phyloP scores from a whole-genome alignment of 2,888 invertebrate species.

The Campopleginae sp. region DNA sequence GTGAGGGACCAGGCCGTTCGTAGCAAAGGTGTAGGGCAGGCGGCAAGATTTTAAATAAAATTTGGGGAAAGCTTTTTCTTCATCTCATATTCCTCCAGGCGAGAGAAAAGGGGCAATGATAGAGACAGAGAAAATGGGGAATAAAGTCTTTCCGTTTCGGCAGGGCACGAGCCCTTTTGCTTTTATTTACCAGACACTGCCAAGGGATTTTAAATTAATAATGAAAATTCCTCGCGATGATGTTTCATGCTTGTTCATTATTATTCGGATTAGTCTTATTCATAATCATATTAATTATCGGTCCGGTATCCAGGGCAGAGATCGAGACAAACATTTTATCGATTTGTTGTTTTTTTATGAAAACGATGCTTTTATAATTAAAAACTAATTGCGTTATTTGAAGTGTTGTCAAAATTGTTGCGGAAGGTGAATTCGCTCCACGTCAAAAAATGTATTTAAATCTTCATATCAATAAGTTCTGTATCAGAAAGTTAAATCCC shows the following conservation, averaged over 20 bases:
- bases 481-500: not conserved
- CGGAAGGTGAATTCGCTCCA: not conserved
- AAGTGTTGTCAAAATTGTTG: not conserved
- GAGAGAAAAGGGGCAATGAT: slow-evolving; percentile 41
- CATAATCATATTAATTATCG: not conserved
- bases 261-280: slow-evolving; percentile 17
- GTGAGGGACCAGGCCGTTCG: slow-evolving; percentile 35
- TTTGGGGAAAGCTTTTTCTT: slow-evolving; percentile 57
- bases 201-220: slow-evolving; percentile 61
- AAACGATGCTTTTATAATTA: not conserved
- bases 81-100: slow-evolving; percentile 33
- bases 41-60: slow-evolving; percentile 67
- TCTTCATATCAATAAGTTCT: not conserved
- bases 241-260: slow-evolving; percentile 6
- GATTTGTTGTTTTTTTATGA: not conserved
- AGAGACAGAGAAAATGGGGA: slow-evolving; percentile 26
- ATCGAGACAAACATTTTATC: not conserved
- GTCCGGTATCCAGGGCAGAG: not conserved
- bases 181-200: slow-evolving; percentile 58
- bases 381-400: not conserved
- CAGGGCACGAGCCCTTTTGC: slow-evolving; percentile 23
- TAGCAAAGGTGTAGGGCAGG: slow-evolving; percentile 33
- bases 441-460: not conserved
- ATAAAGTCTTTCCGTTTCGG: slow-evolving; percentile 44
- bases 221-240: slow-evolving; percentile 31